phyloP scores from a whole-genome alignment of 2,888 invertebrate species.

The Pristionchus fissidentatus region DNA sequence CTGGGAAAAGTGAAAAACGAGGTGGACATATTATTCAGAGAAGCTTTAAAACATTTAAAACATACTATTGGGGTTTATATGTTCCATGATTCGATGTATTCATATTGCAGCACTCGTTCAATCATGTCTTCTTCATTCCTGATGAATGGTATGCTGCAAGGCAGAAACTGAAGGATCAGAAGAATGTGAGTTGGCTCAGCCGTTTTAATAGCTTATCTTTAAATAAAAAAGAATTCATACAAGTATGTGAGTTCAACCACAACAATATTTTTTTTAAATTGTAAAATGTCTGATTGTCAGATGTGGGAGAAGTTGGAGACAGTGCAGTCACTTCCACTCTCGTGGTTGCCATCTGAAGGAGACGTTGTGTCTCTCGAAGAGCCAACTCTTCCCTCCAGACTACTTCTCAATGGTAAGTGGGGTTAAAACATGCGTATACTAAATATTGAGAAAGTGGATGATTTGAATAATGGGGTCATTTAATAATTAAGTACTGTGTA shows the following conservation, averaged over 20 bases:
- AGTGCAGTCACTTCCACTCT: constrained; percentile 60
- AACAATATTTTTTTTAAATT: neutral
- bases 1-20: constrained; percentile 7
- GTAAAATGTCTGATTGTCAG: no score
- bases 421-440: neutral
- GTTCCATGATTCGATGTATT: neutral
- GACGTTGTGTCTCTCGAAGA: constrained; percentile 59
- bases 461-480: neutral
- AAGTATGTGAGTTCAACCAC: no score
- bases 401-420: constrained; percentile 40
- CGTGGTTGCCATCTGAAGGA: constrained; percentile 63
- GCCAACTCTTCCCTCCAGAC: constrained; percentile 58
- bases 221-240: no score
- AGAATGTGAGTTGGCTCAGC: neutral
- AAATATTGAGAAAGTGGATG: no score
- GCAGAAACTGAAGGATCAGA: constrained; percentile 54
- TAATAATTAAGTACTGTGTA: neutral
- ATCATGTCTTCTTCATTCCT: constrained; percentile 65
- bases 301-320: constrained; percentile 60
- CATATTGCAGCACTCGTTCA: constrained; percentile 56
- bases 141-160: constrained; percentile 65
- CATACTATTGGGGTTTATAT: neutral
- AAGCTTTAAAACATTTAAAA: neutral
- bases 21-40: neutral
- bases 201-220: no score